A percentile compares a stretch with the other conserved stretches of the same genome.
Evolutionary conservation across 2,113 vertebrate genomes (phyloP).

Genomic region (Quiscalus mexicanus): DNA sequence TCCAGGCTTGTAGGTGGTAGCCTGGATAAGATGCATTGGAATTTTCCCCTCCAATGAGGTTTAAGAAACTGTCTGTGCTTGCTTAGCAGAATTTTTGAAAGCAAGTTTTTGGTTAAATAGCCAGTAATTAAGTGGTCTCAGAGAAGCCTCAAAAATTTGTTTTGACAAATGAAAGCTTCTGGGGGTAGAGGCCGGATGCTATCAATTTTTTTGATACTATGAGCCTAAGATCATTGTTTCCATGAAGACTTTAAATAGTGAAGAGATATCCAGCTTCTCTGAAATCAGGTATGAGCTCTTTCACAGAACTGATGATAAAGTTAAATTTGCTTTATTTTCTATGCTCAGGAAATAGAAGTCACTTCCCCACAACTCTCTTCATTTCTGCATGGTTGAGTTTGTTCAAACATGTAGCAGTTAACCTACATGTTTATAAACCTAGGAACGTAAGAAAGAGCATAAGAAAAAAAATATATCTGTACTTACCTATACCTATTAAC

Average conservation of each 20-base stretch:
- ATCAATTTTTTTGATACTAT: background rate
- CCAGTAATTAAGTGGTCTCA: background rate
- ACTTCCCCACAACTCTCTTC: background rate
- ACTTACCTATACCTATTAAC: background rate
- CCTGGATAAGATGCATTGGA: background rate
- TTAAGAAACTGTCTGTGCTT: background rate
- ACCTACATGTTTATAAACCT: background rate
- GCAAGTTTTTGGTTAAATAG: background rate
- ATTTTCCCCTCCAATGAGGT: background rate
- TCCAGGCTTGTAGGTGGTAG: background rate
- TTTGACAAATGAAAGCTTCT: background rate
- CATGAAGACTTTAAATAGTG: background rate
- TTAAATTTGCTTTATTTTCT: background rate
- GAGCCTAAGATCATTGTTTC: background rate
- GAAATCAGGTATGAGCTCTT: background rate
- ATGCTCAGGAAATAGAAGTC: background rate
- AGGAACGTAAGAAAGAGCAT: background rate
- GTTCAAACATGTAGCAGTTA: background rate
- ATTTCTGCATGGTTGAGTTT: background rate
- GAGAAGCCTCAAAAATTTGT: background rate
- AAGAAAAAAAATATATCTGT: background rate
- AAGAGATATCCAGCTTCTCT: background rate
- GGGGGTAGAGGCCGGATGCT: fast-evolving
- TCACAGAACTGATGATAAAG: background rate
- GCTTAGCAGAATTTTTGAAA: background rate